Conservation (phyloP, 2,797 vertebrate genomes). For the Dryobates pubescens region DNA sequence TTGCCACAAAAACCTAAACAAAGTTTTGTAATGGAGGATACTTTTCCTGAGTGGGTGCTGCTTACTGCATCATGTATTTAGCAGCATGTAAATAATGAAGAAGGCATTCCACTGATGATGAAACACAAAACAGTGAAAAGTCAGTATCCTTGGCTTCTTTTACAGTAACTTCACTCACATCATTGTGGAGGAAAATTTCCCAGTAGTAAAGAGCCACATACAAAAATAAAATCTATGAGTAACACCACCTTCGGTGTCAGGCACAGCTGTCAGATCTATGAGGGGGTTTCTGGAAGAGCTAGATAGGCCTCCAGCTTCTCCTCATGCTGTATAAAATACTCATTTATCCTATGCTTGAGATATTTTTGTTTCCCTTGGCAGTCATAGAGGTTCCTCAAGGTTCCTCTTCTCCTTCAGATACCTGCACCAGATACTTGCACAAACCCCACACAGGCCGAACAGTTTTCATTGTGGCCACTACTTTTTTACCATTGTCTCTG, state of each 20-base stretch:
- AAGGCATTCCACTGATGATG: background rate
- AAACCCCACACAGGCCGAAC: background rate
- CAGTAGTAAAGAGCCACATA: background rate
- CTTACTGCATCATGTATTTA: background rate
- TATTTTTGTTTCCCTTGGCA: background rate
- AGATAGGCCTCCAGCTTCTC: constrained; percentile 4
- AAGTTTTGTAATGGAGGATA: background rate
- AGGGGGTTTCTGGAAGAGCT: constrained; percentile 18
- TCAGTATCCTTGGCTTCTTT: background rate
- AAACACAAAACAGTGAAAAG: background rate
- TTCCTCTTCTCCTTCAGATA: background rate
- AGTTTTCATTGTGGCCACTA: background rate
- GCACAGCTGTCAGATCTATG: background rate
- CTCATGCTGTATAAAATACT: constrained; percentile 1
- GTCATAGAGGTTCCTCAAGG: background rate
- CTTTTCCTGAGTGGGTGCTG: background rate
- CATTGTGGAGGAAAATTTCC: background rate
- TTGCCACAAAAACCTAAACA: background rate
- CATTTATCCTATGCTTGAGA: background rate
- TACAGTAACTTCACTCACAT: background rate
- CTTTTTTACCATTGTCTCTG: background rate
- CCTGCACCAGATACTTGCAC: background rate
- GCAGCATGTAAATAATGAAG: background rate
- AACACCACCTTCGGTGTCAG: background rate
- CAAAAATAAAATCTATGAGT: constrained; percentile 29